Conservation (phyloP, 2,797 vertebrate genomes). For the Peromyscus melanophrys region DNA sequence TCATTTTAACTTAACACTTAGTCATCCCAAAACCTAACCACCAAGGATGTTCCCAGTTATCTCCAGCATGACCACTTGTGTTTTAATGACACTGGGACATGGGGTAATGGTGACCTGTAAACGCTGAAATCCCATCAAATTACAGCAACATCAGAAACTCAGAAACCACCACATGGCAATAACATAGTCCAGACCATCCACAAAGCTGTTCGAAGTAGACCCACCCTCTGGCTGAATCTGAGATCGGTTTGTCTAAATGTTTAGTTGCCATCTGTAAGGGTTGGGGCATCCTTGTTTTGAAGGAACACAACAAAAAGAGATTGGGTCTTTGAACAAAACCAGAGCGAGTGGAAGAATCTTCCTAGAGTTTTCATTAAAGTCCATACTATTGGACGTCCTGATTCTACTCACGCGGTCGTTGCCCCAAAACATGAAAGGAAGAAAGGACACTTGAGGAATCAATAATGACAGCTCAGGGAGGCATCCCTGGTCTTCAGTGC, state of each 20-base stretch:
- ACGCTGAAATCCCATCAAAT: constrained; percentile 37
- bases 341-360: constrained; percentile 17
- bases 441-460: constrained; percentile 39
- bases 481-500: neutral
- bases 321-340: constrained; percentile 41
- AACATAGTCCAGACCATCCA: neutral
- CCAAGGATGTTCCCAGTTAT: neutral
- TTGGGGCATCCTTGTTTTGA: constrained; percentile 60
- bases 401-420: constrained; percentile 54
- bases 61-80: neutral
- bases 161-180: constrained; percentile 2
- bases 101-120: neutral
- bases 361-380: constrained; percentile 52
- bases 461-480: constrained; percentile 34
- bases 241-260: neutral
- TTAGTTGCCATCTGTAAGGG: constrained; percentile 26
- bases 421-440: constrained; percentile 32
- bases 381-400: constrained; percentile 14
- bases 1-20: neutral
- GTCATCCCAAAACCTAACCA: neutral
- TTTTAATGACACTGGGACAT: neutral
- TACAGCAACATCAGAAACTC: constrained; percentile 7
- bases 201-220: neutral
- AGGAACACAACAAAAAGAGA: constrained; percentile 55
- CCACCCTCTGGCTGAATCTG: neutral